A percentile compares a stretch with the other conserved stretches of the same genome.
Evolutionary conservation across 2,797 vertebrate genomes (phyloP).

Genomic region (Phoeniculus purpureus): DNA sequence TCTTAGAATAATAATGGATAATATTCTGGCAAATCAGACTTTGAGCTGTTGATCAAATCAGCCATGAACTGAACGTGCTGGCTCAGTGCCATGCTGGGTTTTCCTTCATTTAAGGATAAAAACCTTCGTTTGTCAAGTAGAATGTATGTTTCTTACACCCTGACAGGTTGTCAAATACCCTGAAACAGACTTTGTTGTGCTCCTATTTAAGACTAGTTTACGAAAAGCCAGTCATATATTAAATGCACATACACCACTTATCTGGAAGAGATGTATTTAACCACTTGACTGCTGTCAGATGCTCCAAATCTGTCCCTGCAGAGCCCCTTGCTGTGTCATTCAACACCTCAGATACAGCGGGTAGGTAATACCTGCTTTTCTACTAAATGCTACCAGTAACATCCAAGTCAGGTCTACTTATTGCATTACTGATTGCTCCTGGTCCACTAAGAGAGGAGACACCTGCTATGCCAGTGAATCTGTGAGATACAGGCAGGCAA

Average conservation of each 20-base stretch:
- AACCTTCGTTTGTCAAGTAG: background rate
- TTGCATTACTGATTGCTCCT: background rate
- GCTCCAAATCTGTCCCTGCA: background rate
- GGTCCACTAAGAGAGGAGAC: background rate
- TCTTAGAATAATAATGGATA: background rate
- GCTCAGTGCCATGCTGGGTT: background rate
- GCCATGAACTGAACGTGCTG: background rate
- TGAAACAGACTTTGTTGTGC: background rate
- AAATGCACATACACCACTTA: background rate
- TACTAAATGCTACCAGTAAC: background rate
- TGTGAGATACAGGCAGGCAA: background rate
- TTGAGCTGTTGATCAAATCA: background rate
- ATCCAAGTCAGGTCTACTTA: background rate
- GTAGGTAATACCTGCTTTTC: background rate
- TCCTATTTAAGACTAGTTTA: background rate
- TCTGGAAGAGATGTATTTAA: background rate
- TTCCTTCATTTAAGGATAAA: background rate
- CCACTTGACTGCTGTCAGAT: background rate
- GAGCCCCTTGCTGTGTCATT: background rate
- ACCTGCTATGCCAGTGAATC: background rate
- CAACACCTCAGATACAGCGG: background rate
- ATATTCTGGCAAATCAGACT: background rate
- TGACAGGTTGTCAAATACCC: background rate
- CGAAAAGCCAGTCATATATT: background rate
- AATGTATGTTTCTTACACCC: background rate